Conservation (phyloP, 2,888 invertebrate genomes). For the Candidula unifasciata region DNA sequence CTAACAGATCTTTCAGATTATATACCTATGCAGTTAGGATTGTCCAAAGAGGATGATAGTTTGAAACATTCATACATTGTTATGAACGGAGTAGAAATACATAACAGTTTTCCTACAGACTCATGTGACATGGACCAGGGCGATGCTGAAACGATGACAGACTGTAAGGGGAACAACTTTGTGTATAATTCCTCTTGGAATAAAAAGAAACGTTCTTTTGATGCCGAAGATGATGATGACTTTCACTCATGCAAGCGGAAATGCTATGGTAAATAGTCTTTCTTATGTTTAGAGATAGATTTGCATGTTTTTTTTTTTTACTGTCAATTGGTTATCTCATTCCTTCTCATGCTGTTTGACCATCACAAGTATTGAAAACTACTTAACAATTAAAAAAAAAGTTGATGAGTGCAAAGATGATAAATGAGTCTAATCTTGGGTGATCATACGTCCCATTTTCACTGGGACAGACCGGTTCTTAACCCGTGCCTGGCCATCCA, state of each 20-base stretch:
- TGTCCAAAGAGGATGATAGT: neutral
- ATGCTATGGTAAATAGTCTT: conserved; percentile 48
- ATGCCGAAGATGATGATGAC: conserved; percentile 48
- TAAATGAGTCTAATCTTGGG: too few species aligned
- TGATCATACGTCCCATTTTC: too few species aligned
- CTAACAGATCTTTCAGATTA: neutral
- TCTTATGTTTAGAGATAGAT: neutral
- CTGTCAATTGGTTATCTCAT: too few species aligned
- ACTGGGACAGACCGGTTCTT: too few species aligned
- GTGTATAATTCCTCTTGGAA: conserved; percentile 25
- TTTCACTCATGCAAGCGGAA: conserved; percentile 43
- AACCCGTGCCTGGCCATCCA: too few species aligned
- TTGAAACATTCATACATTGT: conserved; percentile 37
- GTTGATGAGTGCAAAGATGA: too few species aligned
- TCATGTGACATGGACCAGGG: conserved; percentile 40
- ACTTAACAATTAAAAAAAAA: too few species aligned
- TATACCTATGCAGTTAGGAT: neutral
- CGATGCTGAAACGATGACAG: neutral
- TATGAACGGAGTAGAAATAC: conserved; percentile 55
- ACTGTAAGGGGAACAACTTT: neutral
- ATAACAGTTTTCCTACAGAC: conserved; percentile 18
- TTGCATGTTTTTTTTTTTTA: too few species aligned
- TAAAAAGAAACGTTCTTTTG: conserved; percentile 54
- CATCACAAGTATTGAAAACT: too few species aligned
- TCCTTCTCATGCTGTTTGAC: too few species aligned